Percentiles rank a stretch among this genome's conserved stretches.
These are phyloP conservation scores for Arvicanthis niloticus DNA, from an alignment of 2,113 vertebrate species.

Conservation along the genomic window DNA sequence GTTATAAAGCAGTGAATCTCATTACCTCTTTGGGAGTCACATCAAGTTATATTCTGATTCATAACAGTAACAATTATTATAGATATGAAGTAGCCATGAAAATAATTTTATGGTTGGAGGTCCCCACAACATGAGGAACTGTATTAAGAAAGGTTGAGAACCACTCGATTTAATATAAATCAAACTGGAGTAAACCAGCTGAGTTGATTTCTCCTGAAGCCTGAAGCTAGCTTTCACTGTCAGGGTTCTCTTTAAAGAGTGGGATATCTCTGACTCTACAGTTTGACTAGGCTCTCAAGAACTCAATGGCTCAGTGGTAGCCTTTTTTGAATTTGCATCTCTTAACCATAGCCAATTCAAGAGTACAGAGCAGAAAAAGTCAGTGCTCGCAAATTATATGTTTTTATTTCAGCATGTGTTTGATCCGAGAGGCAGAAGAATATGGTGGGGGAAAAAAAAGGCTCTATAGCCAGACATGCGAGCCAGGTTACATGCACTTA, in stretches of 20 bases:
- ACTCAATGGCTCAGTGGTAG: not conserved
- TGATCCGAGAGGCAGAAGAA: not conserved
- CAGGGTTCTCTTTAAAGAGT: not conserved
- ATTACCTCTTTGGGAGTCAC: no score
- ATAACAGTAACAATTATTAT: not conserved
- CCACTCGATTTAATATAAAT: not conserved
- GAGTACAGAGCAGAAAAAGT: not conserved
- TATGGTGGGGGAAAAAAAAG: not conserved
- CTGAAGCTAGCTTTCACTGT: not conserved
- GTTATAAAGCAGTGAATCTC: not conserved
- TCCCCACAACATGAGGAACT: not conserved
- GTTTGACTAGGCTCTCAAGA: slow-evolving; percentile 4
- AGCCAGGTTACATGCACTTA: not conserved
- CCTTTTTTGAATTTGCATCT: not conserved
- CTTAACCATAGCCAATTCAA: not conserved
- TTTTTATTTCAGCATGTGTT: not conserved
- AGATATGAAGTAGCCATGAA: not conserved
- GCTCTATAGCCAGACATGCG: not conserved
- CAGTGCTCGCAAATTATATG: not conserved
- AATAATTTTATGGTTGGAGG: not conserved
- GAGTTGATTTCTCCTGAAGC: not conserved
- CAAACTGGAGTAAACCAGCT: not conserved
- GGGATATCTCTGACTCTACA: not conserved
- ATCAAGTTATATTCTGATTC: not conserved
- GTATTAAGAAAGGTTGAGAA: not conserved